Conservation (phyloP, 2,888 invertebrate species). For the Hetaerina titia region DNA sequence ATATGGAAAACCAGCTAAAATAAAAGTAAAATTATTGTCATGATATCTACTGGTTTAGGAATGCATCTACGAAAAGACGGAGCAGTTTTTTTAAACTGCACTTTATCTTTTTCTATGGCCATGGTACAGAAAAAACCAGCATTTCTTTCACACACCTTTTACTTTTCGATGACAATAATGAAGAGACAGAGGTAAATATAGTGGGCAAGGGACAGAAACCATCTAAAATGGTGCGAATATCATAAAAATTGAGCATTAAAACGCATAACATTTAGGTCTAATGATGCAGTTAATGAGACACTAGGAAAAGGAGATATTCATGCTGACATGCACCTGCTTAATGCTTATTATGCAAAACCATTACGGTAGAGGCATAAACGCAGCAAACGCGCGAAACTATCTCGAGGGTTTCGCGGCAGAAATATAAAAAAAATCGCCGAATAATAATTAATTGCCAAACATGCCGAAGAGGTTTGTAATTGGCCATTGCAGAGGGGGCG, state of each 20-base stretch:
- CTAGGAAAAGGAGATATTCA: background rate
- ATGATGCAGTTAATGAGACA: background rate
- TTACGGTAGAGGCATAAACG: background rate
- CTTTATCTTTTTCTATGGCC: too few species aligned
- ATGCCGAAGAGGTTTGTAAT: constrained; percentile 47
- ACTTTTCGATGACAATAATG: too few species aligned
- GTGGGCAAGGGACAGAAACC: too few species aligned
- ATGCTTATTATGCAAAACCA: background rate
- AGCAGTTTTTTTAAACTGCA: too few species aligned
- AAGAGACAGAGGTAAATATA: too few species aligned
- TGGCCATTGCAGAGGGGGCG: background rate
- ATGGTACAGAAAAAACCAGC: too few species aligned
- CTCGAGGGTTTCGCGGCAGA: background rate
- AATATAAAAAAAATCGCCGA: background rate
- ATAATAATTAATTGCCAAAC: constrained; percentile 49
- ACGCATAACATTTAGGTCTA: background rate
- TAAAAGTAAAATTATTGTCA: too few species aligned
- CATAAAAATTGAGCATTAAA: background rate
- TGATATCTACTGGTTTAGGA: too few species aligned
- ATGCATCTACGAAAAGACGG: too few species aligned
- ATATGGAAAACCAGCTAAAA: too few species aligned
- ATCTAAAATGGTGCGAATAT: too few species aligned
- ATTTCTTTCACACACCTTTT: too few species aligned
- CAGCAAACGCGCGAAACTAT: background rate
- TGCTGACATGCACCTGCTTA: background rate